Base-by-base conservation (phyloP, 2,113 vertebrate genomes). In the Psammodynastes pulverulentus region DNA sequence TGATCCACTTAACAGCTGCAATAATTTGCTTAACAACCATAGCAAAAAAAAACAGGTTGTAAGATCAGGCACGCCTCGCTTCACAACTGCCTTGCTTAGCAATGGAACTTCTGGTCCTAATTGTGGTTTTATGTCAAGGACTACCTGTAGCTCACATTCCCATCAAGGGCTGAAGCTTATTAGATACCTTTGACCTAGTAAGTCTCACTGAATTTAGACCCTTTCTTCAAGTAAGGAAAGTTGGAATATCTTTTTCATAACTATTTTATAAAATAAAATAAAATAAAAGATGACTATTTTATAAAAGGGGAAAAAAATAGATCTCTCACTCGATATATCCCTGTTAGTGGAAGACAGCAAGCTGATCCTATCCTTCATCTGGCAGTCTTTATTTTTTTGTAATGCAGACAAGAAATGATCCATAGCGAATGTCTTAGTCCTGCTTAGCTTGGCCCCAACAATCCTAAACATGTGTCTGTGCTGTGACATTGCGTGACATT, bases 311-410 rank as follows among this genome's bases (percentile, higher is more conserved):
- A 26, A 13, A 62, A 62, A 62, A 5, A 4, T 9, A 56, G 9
- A 8, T 21, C 2, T 87, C n/a, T 39, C 13, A 39, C 9, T 88
- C n/a, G 86, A 52, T 23, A 34, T 51, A 86, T 9, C 48, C 48
- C 8, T 93, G 87, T 53, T 0, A 0, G 79, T 39, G 94, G 5
- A 84, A 21, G n/a, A 52, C 89, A 92, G 86, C 29, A 17, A 17
- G 23, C 0, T 0, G 48, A 26, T 87, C 89, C 5, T 43, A 87
- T 92, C 48, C 85, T 79, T 23, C 24, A 93, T 93, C 58, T 84
- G 58, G 84, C 12, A 15, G 84, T 34, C 91, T 93, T 84, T 91
- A 0, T 88, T 95, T 43, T 51, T 51, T 93, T 86, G 93, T 92
- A 93, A 95, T 43, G 19, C 24, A 62, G 88, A 58, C 39, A 5